phyloP scores from a whole-genome alignment of 2,113 vertebrate genomes.

The Vulpes lagopus region DNA sequence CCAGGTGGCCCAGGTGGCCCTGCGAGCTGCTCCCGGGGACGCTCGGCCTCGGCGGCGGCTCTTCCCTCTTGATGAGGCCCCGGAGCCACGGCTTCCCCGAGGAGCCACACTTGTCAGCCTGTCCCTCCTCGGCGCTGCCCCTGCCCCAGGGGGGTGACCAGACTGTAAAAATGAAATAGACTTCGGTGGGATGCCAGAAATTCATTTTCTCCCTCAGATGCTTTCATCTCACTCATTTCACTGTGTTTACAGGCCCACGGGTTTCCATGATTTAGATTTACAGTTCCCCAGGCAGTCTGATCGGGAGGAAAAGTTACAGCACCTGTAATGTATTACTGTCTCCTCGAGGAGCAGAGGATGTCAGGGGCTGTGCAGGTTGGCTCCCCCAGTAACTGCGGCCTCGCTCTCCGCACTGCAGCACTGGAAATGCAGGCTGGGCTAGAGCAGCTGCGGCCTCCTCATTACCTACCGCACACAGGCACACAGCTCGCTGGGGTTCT shows the following conservation, averaged over 20 bases:
- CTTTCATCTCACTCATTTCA: constrained; percentile 87
- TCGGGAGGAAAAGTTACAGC: constrained; percentile 86
- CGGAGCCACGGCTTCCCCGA: constrained; percentile 71
- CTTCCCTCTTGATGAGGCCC: constrained; percentile 40
- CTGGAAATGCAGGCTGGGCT: not conserved
- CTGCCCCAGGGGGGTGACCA: constrained; percentile 73
- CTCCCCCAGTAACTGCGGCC: constrained; percentile 79
- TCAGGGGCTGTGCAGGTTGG: constrained; percentile 74
- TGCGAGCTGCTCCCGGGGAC: not conserved
- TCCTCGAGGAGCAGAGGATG: constrained; percentile 80
- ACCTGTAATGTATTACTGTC: constrained; percentile 87
- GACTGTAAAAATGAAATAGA: constrained; percentile 87
- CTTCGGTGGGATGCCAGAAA: constrained; percentile 88
- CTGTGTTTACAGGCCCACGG: constrained; percentile 86
- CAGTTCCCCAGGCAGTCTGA: constrained; percentile 86
- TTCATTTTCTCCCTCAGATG: constrained; percentile 86
- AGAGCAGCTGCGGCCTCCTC: not conserved
- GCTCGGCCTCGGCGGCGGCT: not conserved
- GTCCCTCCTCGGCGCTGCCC: constrained; percentile 75
- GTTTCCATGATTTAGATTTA: constrained; percentile 88
- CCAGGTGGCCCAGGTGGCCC: not conserved
- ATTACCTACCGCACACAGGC: not conserved
- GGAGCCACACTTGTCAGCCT: constrained; percentile 74
- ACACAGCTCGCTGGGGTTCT: not conserved
- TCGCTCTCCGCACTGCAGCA: constrained; percentile 29